phyloP scores from a whole-genome alignment of 2,888 invertebrate species.

The Torymus auratus region DNA sequence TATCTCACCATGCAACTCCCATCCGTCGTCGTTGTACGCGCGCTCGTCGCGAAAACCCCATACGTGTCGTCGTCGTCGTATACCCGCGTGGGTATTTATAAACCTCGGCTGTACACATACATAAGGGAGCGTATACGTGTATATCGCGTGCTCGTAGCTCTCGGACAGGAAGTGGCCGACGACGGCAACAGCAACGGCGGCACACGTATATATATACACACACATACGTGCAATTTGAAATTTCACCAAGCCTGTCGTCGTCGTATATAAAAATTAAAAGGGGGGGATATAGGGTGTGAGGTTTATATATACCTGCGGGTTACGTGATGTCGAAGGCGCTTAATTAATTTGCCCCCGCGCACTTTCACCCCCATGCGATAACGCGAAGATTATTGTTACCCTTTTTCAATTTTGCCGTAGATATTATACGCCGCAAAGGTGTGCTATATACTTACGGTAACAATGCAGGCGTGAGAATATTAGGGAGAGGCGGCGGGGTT shows the following conservation, averaged over 20 bases:
- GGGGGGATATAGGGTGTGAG: background rate
- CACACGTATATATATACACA: constrained; percentile 1
- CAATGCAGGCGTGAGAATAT: too few species aligned
- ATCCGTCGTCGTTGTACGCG: too few species aligned
- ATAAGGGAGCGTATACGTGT: background rate
- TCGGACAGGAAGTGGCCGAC: background rate
- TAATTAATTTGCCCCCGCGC: constrained; percentile 43
- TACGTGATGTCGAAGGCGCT: constrained; percentile 28
- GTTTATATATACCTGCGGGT: background rate
- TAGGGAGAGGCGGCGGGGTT: too few species aligned
- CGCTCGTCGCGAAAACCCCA: too few species aligned
- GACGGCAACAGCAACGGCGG: background rate
- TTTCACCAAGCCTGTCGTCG: constrained; percentile 16
- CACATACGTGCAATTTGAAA: constrained; percentile 32
- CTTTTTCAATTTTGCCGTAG: constrained; percentile 42
- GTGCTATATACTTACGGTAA: too few species aligned
- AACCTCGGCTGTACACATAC: too few species aligned
- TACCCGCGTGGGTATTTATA: too few species aligned
- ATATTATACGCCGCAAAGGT: too few species aligned
- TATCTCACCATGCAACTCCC: background rate
- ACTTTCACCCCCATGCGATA: constrained; percentile 28
- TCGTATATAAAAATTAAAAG: constrained; percentile 36
- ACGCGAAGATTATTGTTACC: constrained; percentile 26
- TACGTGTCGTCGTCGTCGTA: too few species aligned
- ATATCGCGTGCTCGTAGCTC: background rate